A percentile compares a stretch with the other conserved stretches of the same genome.
These are phyloP conservation scores for Onychorhynchus coronatus DNA, from an alignment of 2,113 vertebrate species.

Conservation along the genomic window DNA sequence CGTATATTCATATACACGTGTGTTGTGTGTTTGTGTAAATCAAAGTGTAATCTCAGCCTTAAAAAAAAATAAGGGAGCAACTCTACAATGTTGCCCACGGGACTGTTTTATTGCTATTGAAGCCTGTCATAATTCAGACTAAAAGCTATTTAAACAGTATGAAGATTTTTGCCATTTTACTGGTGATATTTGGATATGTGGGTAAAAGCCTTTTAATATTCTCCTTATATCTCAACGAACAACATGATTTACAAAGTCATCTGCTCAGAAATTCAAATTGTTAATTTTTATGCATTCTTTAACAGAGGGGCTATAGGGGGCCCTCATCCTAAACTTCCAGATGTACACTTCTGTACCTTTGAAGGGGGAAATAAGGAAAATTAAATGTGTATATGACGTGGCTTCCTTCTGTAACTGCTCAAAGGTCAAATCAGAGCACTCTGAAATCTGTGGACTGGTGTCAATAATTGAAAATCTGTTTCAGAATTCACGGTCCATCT, in stretches of 20 bases:
- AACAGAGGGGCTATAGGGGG: background rate
- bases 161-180: background rate
- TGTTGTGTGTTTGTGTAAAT: background rate
- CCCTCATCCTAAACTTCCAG: background rate
- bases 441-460: background rate
- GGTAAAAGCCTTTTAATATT: background rate
- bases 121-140: background rate
- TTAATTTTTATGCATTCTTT: background rate
- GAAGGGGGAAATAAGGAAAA: background rate
- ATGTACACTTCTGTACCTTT: background rate
- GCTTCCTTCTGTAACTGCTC: background rate
- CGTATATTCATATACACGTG: accelerated
- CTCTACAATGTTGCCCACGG: background rate
- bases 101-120: background rate
- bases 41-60: background rate
- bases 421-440: background rate
- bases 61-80: background rate
- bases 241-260: background rate
- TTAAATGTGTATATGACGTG: background rate
- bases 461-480: background rate
- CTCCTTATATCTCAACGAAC: background rate
- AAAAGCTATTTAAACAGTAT: background rate
- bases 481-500: background rate
- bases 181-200: background rate
- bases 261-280: background rate